Conservation (phyloP, 2,797 vertebrate genomes). For the Anabas testudineus region DNA sequence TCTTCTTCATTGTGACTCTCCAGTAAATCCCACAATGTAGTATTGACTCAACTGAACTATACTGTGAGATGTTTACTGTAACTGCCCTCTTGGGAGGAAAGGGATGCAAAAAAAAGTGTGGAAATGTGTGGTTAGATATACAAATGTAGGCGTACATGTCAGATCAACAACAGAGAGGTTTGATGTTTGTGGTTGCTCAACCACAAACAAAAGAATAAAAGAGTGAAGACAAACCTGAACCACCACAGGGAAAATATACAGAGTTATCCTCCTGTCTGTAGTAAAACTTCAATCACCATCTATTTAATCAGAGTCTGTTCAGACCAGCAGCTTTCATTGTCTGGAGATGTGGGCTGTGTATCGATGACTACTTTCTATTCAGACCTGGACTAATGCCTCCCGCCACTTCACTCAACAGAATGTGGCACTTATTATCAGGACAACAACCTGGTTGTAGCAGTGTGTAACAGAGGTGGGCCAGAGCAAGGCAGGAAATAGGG, state of each 20-base stretch:
- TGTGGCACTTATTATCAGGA: slow-evolving; percentile 76
- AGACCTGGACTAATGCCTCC: slow-evolving; percentile 62
- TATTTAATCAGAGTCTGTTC: slow-evolving; percentile 72
- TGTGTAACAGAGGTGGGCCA: slow-evolving; percentile 51
- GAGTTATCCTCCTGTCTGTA: slow-evolving; percentile 59
- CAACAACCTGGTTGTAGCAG: slow-evolving; percentile 58
- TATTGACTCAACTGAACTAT: slow-evolving; percentile 12
- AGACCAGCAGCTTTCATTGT: slow-evolving; percentile 59
- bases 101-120: not conserved
- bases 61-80: not conserved
- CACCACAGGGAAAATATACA: slow-evolving; percentile 38
- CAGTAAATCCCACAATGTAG: slow-evolving; percentile 12
- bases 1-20: slow-evolving; percentile 8
- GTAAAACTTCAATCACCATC: slow-evolving; percentile 74
- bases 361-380: slow-evolving; percentile 63
- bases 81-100: not conserved
- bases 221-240: slow-evolving; percentile 44
- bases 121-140: slow-evolving; percentile 1
- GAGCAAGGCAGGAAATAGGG: slow-evolving; percentile 59
- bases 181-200: no score
- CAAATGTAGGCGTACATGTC: slow-evolving; percentile 19
- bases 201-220: slow-evolving; percentile 46
- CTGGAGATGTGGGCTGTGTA: slow-evolving; percentile 54
- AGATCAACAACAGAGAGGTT: slow-evolving; percentile 27
- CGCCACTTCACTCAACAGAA: slow-evolving; percentile 74